Evolutionary conservation across 53 echinoderm and acorn worm species (phyloP), one percentile per base, ranked within the genome.

Genomic region (Crossaster papposus): DNA sequence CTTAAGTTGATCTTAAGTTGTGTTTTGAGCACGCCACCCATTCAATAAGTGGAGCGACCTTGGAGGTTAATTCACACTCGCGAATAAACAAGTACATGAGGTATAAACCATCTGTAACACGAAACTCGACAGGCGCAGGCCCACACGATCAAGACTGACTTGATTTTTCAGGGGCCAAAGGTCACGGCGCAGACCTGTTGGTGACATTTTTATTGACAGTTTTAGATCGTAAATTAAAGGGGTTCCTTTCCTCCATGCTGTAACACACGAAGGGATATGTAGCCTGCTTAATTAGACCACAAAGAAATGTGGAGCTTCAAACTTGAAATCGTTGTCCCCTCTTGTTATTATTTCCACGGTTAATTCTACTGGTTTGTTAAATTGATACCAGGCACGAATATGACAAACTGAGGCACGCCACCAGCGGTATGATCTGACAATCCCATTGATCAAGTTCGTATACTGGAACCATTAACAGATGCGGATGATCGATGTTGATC

Each of bases 121-220:
- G 51, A 84, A 30, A 51, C 71, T 54, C 7, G 31, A 76, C 82
- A 22, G 33, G 37, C n/a, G n/a, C 38, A 26, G 33, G 37, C 44
- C 68, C 51, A 17, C 73, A 72, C 72, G 51, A 70, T 9, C 84
- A 30, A 36, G 44, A 44, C 63, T 70, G 68, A 44, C 83, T 70
- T 51, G 83, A 83, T 70, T n/a, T 32, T 70, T 51, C 23, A 33
- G 26, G 36, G 50, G 53, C 50, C 83, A 83, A 14, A 51, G 84
- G 84, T 84, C 84, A 68, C 33, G 17, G 26, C 72, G 53, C 54
- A 31, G 73, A 84, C 71, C 72, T 72, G 84, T 30, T 72, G 72
- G 71, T 70, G 51, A 83, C 33, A 55, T 33, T 70, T 72, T 71
- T 72, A 84, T 44, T 9, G 20, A 1, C 14, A 54, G 51, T 51